Conservation (phyloP, 2,113 vertebrate species). For the Physeter macrocephalus region DNA sequence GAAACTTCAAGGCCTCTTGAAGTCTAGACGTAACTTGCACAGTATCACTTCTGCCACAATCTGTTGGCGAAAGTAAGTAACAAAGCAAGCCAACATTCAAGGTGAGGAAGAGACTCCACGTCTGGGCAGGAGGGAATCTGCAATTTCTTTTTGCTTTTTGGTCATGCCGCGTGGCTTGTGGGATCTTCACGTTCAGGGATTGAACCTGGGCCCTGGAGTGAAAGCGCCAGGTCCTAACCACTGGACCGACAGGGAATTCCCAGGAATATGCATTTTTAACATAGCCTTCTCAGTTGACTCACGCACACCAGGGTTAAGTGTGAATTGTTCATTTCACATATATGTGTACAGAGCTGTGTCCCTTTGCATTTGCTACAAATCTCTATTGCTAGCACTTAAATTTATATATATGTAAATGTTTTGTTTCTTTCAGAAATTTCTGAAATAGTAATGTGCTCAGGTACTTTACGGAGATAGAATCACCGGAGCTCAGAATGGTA, state of each 20-base stretch:
- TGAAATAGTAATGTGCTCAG: not conserved
- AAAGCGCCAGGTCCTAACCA: not conserved
- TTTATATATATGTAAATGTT: not conserved
- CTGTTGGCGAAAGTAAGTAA: not conserved
- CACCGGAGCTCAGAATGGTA: not conserved
- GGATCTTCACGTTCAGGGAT: not conserved
- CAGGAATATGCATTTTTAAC: not conserved
- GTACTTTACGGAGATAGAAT: not conserved
- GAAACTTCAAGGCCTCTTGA: not conserved
- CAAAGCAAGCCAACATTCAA: not conserved
- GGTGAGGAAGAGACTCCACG: not conserved
- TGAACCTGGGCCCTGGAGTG: not conserved
- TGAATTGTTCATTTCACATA: not conserved
- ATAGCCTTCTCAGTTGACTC: not conserved
- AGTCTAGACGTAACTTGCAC: not conserved
- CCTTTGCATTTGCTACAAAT: not conserved
- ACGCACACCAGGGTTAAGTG: not conserved
- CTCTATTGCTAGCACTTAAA: not conserved
- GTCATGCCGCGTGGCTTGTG: not conserved
- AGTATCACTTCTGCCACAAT: not conserved
- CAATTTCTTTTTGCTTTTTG: not conserved
- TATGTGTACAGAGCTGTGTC: not conserved
- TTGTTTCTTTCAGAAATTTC: not conserved
- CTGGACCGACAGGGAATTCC: not conserved
- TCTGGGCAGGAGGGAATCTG: not conserved